Conservation (phyloP, 2,888 invertebrate species). For the Coenonympha glycerion region DNA sequence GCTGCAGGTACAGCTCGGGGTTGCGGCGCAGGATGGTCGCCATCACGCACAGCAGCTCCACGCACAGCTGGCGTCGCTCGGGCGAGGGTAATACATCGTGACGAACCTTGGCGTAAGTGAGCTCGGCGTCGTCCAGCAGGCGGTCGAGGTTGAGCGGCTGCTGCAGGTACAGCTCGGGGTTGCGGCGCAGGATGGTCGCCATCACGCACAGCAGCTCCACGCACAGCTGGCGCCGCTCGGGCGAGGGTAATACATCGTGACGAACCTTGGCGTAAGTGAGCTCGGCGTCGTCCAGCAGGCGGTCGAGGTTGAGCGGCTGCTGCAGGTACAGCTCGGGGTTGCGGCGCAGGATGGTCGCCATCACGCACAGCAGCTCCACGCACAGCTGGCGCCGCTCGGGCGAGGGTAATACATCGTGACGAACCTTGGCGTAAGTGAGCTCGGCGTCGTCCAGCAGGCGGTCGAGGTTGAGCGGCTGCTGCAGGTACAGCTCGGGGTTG, state of each 20-base stretch:
- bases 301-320: constrained; percentile 87
- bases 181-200: constrained; percentile 93
- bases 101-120: constrained; percentile 88
- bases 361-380: constrained; percentile 88
- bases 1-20: constrained; percentile 91
- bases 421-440: constrained; percentile 88
- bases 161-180: constrained; percentile 92
- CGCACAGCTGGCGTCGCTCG: constrained; percentile 81
- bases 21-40: constrained; percentile 95
- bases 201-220: constrained; percentile 90
- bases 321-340: constrained; percentile 94
- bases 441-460: constrained; percentile 89
- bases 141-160: constrained; percentile 88
- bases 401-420: no score
- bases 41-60: constrained; percentile 89
- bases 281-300: constrained; percentile 88
- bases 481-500: constrained; percentile 94
- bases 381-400: constrained; percentile 82
- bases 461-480: constrained; percentile 87
- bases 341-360: constrained; percentile 93
- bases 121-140: constrained; percentile 87
- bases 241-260: no score
- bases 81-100: no score
- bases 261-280: constrained; percentile 88
- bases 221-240: constrained; percentile 81